Evolutionary conservation across 2,797 vertebrate genomes (phyloP), one percentile per base, ranked within the genome.

Genomic region (Chelidonichthys spinosus): DNA sequence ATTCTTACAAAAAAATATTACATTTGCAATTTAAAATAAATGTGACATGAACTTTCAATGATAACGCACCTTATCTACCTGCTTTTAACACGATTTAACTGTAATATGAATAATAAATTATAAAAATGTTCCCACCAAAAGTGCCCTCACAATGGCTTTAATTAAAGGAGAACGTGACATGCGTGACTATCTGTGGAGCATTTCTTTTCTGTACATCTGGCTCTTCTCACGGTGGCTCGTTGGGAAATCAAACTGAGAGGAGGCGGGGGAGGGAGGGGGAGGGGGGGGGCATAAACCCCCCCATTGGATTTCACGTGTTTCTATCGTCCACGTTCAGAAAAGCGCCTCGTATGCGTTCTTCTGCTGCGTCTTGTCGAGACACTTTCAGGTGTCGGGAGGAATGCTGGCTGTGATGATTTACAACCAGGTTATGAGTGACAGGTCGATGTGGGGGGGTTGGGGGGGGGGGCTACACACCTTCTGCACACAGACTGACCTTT

Each of bases 291-390:
- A 60, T 58, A 66, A 73, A 79, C 69, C 76, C 74, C 55, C 53
- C 78, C 85, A 85, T 87, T 84, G 55, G 58, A 79, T 90, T 90
- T 89, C 85, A 87, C 64, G 72, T 74, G 55, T 72, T 82, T 82
- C 70, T 66, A 78, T n/a, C n/a, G 82, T 82, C 78, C 83, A 83
- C 62, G 79, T 76, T 84, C 74, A 72, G 67, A 56, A n/a, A 70
- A 70, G 67, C 81, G 40, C 67, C 60, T 69, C 60, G 76, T 65
- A 73, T 71, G 83, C 75, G 72, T 63, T 74, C 75, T 72, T 59
- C n/a, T n/a, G 43, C 67, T 49, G 54, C 3, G 9, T 85, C 82
- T 72, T 84, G 86, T 86, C 11, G 63, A 83, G 81, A 83, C 76
- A 69, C 42, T 85, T 87, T 85, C 69, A 87, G 74, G 71, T 73